Base-by-base conservation (phyloP, 2,797 vertebrate genomes). In the Hylomyscus alleni region DNA sequence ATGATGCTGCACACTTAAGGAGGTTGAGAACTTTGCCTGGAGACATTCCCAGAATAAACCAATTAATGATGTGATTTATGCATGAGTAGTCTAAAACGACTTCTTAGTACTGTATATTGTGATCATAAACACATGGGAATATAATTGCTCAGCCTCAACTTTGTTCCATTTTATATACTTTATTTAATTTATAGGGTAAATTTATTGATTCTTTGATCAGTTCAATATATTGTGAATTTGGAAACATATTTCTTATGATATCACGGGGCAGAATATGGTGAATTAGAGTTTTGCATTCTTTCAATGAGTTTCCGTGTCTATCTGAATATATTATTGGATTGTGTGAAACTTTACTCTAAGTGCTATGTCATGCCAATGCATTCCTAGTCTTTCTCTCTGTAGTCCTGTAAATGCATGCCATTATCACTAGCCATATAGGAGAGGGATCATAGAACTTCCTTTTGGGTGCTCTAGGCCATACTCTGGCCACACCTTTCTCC, bases 181-280 rank as follows among this genome's bases (percentile, higher is more conserved):
- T 58, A 77, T 65, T 94, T 92, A 93, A 80, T 75, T n/a, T 58
- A 78, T 14, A 83, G 40, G 5, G 2, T 47, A 94, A 4, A 86
- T 93, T 34, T 91, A 94, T 54, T 83, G 37, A 91, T 93, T 37
- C 85, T 88, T 84, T 82, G 22, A 14, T 85, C 37, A 93, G 77
- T 5, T 93, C 58, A 80, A 15, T 82, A 54, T 52, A 93, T 82
- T 92, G 37, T 65, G 37, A 20, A 29, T 86, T 94, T 34, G 47
- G 4, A 89, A 86, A 50, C 75, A 80, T 93, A 10, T 26, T 40
- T 75, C 3, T 73, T 34, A 86, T 73, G 44, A 75, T 77, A 73
- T 92, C 29, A 91, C 1, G 56, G 14, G 11, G 15, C 47, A 82
- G 4, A 78, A 83, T 73, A 88, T 69, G 2, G 65, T 78, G 44